These are phyloP conservation scores for Thermophis baileyi DNA, from an alignment of 2,113 vertebrate species.

Conservation along the genomic window DNA sequence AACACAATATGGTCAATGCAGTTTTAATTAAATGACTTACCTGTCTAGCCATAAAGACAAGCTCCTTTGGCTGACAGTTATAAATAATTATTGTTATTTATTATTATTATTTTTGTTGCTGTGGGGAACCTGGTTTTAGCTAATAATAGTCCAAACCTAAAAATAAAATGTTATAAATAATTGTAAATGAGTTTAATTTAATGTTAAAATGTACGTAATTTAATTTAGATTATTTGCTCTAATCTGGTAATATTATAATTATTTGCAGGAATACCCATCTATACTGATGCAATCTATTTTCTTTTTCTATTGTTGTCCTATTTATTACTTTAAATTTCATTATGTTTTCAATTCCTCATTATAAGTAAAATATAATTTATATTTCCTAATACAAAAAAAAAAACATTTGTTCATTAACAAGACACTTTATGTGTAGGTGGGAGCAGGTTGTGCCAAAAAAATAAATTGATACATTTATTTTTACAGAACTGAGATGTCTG, in stretches of 20 bases:
- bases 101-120: neutral
- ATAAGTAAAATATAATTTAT: neutral
- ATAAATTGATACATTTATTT: neutral
- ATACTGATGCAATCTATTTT: neutral
- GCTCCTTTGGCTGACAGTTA: constrained; percentile 3
- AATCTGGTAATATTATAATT: neutral
- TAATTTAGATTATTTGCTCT: neutral
- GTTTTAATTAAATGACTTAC: constrained; percentile 18
- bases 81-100: constrained; percentile 6
- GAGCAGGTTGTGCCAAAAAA: neutral
- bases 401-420: neutral
- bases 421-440: neutral
- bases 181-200: constrained; percentile 3
- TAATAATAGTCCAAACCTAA: constrained; percentile 31
- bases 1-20: neutral
- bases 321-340: neutral
- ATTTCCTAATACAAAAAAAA: neutral
- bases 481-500: neutral
- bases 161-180: constrained; percentile 14
- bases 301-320: neutral
- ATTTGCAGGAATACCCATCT: neutral
- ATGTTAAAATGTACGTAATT: neutral
- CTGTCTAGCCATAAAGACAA: constrained; percentile 29
- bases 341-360: neutral
- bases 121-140: neutral